Base-by-base conservation (phyloP, 2,113 vertebrate species). In the Corydoras maculifer region DNA sequence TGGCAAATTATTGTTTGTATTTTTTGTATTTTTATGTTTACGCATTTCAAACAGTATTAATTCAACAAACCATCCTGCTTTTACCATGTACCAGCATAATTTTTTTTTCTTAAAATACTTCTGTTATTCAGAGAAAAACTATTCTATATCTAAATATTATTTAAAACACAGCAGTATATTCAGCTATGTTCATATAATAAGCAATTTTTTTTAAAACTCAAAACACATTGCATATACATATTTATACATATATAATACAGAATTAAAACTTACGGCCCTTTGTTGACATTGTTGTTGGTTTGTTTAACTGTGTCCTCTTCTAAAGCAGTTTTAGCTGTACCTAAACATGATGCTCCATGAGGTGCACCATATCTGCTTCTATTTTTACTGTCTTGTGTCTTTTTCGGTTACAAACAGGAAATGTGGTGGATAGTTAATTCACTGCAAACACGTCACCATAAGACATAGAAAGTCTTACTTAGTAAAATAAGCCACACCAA, bases 401-500 rank as follows among this genome's bases (percentile, higher is more conserved):
- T 87, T 84, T 88, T 86, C 88, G 81, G 87, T 90, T 89, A 85
- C 84, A 89, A 87, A 88, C 89, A 90, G 89, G 89, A 90, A 89
- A 69, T 76, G 75, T 73, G 65, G 68, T 81, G 80, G 64, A 71
- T 65, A 85, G 83, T 82, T 86, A 83, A 82, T 85, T 84, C 72
- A 80, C 60, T 76, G 72, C 75, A 60, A 66, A 35, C 50, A 70
- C 70, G 62, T 77, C 77, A 70, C 12, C 25, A 29, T 49, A 76
- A 83, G 60, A 72, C 51, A 58, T 53, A 60, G 55, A 30, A 25
- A 30, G 59, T 62, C 65, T 62, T 4, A 64, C 65, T 62, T 4
- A 64, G 50, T 32, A 25, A 59, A 50, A 70, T 58, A 12, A 67
- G 54, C 4, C 13, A 50, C 68, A 61, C 10, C 50, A n/a, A n/a